Base-by-base conservation (phyloP, 23 tunicate species). In the Halocynthia roretzi region DNA sequence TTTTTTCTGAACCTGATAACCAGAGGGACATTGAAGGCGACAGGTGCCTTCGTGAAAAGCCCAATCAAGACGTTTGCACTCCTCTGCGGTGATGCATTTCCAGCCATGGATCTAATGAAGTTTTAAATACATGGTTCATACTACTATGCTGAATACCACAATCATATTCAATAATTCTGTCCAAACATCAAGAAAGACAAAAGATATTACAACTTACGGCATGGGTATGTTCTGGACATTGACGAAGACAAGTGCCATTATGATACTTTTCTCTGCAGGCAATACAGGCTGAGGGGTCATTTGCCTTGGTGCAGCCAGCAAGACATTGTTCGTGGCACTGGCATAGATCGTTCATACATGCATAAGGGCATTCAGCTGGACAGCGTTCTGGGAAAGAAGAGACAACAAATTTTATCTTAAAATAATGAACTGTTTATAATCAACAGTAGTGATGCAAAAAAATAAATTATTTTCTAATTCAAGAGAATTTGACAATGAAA, bases 281-380 rank as follows among this genome's bases (percentile, higher is more conserved):
- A 51, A 54, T 61, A 70, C 95, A 88, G 10, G 84, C 83, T 21
- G 95, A 83, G 20, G 84, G 76, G 67, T 83, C 68, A n/a, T 83
- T 79, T 21, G 84, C 67, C 8, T 44, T 21, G 17, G 80, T 44
- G 75, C 95, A 88, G 8, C 95, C 95, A 50, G 81, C 95, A 8
- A 88, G 23, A 66, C 95, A 88, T 54, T 88, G 76, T 6, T 61
- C 18, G 54, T 88, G 84, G 64, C 95, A 88, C 22, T 44, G 56
- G 58, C 95, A 88, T 55, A 56, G 71, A 9, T 15, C 9, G 22
- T 52, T 54, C 8, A 19, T 7, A 54, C 80, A 65, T 8, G 71
- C 71, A 53, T 82, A 49, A 7, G 61, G 20, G 49, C 89, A 84
- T 8, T 56, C 53, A 9, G 61, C 52, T 19, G 83, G 89, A 71